Evolutionary conservation across 2,797 vertebrate species (phyloP), one percentile per base, ranked within the genome.

Genomic region (Halcyon chelicuti): DNA sequence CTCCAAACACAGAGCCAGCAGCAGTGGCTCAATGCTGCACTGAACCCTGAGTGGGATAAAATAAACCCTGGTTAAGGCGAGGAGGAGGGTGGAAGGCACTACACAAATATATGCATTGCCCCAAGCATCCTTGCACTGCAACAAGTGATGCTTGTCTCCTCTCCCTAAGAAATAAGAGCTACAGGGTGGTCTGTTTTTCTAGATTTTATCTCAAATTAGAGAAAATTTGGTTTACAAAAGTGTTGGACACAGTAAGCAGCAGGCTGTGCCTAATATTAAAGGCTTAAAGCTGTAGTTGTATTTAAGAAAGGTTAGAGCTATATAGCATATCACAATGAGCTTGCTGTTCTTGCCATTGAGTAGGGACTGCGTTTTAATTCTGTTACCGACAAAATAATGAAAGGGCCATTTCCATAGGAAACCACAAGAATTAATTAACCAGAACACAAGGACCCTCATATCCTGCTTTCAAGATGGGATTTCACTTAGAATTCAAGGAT

Each of bases 51-150:
- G 19, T 7, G 70, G 51, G 39, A 29, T 22, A 57, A 86, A 92
- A 94, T 3, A 75, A 91, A 77, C 37, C n/a, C 52, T 54, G 68
- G 26, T 9, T n/a, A 37, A 21, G 55, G 66, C 29, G 0, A 22
- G 21, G n/a, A 77, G 49, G 57, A 73, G 63, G 28, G 20, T 58
- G 55, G 79, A 68, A 78, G 39, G 55, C 7, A 0, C 42, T 28
- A 19, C 58, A 44, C n/a, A 74, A 66, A 78, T 46, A 35, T 0
- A 4, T 3, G 52, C 42, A 2, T 3, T 12, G 12, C 66, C 25
- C 49, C 0, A 0, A 80, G 72, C 47, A 61, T 22, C 61, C 66
- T 31, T 1, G 0, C 0, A 9, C 58, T 10, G 44, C 0, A 2
- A 52, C 55, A 39, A 51, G 61, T 57, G 57, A 37, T 29, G 39